Percentiles rank a stretch among this genome's conserved stretches.
Conservation (phyloP, 2,797 vertebrate genomes). For the Tenualosa thibaudeaui region DNA sequence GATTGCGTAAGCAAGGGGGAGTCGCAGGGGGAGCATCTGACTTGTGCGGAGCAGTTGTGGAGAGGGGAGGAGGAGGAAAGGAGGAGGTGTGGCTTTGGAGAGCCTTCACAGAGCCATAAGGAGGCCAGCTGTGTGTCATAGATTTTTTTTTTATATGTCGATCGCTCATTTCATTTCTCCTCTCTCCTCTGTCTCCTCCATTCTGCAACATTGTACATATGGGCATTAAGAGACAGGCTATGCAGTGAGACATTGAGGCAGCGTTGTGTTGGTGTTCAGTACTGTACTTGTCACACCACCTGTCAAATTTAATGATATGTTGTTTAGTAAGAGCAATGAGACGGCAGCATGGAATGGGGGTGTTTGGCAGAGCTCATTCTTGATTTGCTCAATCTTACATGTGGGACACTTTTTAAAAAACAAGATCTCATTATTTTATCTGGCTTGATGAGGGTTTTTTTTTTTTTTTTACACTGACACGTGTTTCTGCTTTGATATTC, state of each 20-base stretch:
- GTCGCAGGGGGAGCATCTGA: neutral
- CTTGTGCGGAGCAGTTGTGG: neutral
- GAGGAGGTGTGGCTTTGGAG: neutral
- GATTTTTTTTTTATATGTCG: neutral
- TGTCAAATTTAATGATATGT: neutral
- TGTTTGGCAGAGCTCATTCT: neutral
- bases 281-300: neutral
- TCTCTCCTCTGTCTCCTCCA: neutral
- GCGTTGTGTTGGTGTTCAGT: neutral
- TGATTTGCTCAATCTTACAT: neutral
- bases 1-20: neutral
- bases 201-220: neutral
- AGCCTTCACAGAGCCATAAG: neutral
- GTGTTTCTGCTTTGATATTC: neutral
- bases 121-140: neutral
- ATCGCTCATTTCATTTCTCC: neutral
- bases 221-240: neutral
- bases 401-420: neutral
- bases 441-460: neutral
- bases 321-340: slow-evolving; percentile 10
- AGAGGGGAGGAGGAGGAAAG: neutral
- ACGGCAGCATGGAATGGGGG: slow-evolving; percentile 25
- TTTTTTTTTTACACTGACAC: neutral
- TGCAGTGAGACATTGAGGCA: neutral
- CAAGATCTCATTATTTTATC: neutral